These are phyloP conservation scores for Caerostris extrusa DNA, from an alignment of 1,140 invertebrate genomes.

Conservation along the genomic window DNA sequence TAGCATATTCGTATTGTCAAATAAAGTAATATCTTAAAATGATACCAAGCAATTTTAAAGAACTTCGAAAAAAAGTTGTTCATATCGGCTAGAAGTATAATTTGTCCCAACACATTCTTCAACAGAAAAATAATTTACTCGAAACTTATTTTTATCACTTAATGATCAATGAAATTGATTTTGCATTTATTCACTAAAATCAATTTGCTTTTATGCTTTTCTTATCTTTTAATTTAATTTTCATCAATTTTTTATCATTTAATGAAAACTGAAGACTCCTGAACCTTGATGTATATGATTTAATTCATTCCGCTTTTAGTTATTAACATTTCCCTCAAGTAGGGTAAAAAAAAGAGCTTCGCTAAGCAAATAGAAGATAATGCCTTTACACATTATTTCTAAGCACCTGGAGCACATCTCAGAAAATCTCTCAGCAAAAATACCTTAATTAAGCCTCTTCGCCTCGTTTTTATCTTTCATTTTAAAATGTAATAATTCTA, in stretches of 20 bases:
- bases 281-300: background rate
- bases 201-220: too few species aligned
- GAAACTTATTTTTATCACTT: too few species aligned
- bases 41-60: background rate
- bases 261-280: background rate
- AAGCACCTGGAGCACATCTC: constrained; percentile 1
- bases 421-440: constrained; percentile 7
- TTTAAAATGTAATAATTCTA: constrained; percentile 1
- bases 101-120: background rate
- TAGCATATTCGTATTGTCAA: too few species aligned
- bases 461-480: constrained; percentile 11
- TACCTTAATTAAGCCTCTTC: background rate
- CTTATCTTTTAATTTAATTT: too few species aligned
- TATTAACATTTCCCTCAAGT: background rate
- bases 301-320: background rate
- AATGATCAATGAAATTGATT: too few species aligned
- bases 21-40: too few species aligned
- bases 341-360: background rate
- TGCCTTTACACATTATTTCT: background rate
- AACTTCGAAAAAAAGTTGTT: too few species aligned
- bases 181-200: too few species aligned
- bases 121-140: too few species aligned
- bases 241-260: background rate
- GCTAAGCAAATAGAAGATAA: constrained; percentile 12
- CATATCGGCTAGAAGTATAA: background rate